A percentile compares a stretch with the other conserved stretches of the same genome.
Conservation (phyloP, 2,113 vertebrate species). For the Alectura lathami region DNA sequence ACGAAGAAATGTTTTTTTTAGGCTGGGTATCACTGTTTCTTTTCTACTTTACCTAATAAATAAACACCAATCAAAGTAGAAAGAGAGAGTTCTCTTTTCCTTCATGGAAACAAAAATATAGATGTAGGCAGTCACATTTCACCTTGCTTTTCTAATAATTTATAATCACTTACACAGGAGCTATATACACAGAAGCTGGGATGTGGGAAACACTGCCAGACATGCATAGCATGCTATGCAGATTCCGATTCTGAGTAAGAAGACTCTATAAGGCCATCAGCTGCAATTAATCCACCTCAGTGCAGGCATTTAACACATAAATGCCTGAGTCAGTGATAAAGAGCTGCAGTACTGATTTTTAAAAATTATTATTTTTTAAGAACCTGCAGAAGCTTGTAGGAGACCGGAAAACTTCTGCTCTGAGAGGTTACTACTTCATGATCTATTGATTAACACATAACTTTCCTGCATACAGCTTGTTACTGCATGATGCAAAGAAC, state of each 20-base stretch:
- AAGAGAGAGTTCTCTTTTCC: neutral
- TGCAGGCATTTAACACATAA: neutral
- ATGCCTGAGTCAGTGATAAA: neutral
- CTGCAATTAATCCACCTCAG: neutral
- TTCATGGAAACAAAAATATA: neutral
- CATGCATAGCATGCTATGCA: neutral
- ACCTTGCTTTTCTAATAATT: neutral
- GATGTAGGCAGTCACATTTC: neutral
- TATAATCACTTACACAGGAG: neutral
- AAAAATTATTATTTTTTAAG: neutral
- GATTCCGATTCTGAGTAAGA: accelerated
- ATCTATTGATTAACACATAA: neutral
- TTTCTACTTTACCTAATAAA: neutral
- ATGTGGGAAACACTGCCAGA: neutral
- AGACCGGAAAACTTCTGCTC: neutral
- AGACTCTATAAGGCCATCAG: neutral
- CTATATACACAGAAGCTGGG: neutral
- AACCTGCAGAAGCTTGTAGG: neutral
- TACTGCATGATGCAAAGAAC: neutral
- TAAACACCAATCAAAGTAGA: neutral
- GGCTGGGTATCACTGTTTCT: neutral
- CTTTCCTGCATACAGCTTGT: neutral
- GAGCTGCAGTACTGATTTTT: neutral
- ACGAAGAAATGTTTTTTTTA: neutral
- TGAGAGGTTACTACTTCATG: neutral